Evolutionary conservation across 2,797 vertebrate species (phyloP).

Genomic region (Lithobates sylvaticus): DNA sequence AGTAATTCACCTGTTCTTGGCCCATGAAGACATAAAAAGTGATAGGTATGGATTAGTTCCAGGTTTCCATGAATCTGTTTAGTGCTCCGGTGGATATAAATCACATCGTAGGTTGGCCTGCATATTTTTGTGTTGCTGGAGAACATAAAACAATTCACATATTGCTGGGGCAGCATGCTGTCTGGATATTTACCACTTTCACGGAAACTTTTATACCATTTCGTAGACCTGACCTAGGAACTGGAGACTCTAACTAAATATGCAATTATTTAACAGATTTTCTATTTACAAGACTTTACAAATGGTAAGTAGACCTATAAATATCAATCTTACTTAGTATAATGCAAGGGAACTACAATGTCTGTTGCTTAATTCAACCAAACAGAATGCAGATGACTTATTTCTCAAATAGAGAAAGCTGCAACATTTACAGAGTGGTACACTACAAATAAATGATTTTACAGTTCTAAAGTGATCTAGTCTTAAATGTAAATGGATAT

Average conservation of each 20-base stretch:
- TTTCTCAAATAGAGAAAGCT: too few relatives aligned
- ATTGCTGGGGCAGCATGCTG: constrained; percentile 28
- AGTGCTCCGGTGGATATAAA: constrained; percentile 65
- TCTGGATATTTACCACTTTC: constrained; percentile 34
- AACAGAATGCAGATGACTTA: too few relatives aligned
- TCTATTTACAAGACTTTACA: too few relatives aligned
- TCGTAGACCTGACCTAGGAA: not conserved
- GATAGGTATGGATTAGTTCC: constrained; percentile 67
- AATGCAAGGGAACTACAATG: too few relatives aligned
- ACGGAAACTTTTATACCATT: not conserved
- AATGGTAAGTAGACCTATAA: too few relatives aligned
- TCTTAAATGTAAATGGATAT: too few relatives aligned
- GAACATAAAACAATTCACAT: constrained; percentile 44
- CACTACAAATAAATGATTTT: too few relatives aligned
- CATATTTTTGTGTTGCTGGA: constrained; percentile 45
- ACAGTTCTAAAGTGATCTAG: too few relatives aligned
- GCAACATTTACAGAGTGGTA: too few relatives aligned
- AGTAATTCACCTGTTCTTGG: constrained; percentile 67
- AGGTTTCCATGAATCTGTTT: constrained; percentile 70
- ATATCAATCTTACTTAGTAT: too few relatives aligned
- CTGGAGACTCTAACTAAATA: not conserved
- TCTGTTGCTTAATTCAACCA: too few relatives aligned
- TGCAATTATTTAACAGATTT: not conserved
- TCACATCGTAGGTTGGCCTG: constrained; percentile 67
- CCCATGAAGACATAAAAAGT: constrained; percentile 67